phyloP scores from a whole-genome alignment of 1,140 invertebrate species.

The Ceratoteleas bidentatus region DNA sequence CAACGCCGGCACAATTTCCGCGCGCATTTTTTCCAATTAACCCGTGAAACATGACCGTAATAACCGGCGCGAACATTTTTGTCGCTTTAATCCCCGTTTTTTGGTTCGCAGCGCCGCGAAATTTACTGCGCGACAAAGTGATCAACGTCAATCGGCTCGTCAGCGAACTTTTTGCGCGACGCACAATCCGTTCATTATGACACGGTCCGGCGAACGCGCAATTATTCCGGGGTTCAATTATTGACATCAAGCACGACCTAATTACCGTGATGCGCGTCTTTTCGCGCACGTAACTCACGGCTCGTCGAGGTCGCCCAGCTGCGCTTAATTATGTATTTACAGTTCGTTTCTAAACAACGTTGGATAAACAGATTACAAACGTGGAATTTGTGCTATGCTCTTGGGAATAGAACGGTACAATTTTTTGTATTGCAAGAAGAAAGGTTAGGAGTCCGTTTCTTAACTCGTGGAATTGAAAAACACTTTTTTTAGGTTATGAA shows the following conservation, averaged over 20 bases:
- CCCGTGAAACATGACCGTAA: slow-evolving; percentile 16
- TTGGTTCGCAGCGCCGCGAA: slow-evolving; percentile 13
- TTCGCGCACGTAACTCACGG: slow-evolving; percentile 39
- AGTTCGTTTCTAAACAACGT: slow-evolving; percentile 14
- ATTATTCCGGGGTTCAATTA: slow-evolving; percentile 57
- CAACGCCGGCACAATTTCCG: background rate
- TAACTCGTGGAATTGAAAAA: too few relatives aligned
- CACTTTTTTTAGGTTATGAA: too few relatives aligned
- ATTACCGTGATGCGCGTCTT: slow-evolving; percentile 52
- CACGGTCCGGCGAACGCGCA: slow-evolving; percentile 30
- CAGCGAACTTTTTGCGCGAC: slow-evolving; percentile 26
- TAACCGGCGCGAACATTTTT: slow-evolving; percentile 27
- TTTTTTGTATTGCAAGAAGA: background rate
- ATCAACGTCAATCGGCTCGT: slow-evolving; percentile 42
- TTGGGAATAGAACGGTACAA: too few relatives aligned
- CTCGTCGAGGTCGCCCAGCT: slow-evolving; percentile 22
- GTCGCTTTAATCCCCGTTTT: slow-evolving; percentile 29
- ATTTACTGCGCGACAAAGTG: slow-evolving; percentile 39
- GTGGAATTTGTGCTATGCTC: too few relatives aligned
- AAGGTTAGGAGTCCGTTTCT: too few relatives aligned
- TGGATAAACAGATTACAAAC: too few relatives aligned
- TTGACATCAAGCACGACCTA: slow-evolving; percentile 54
- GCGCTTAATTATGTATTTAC: slow-evolving; percentile 37
- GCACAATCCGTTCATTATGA: slow-evolving; percentile 44
- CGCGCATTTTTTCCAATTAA: slow-evolving; percentile 24